phyloP scores from a whole-genome alignment of 1,140 invertebrate genomes.

The Battus philenor region DNA sequence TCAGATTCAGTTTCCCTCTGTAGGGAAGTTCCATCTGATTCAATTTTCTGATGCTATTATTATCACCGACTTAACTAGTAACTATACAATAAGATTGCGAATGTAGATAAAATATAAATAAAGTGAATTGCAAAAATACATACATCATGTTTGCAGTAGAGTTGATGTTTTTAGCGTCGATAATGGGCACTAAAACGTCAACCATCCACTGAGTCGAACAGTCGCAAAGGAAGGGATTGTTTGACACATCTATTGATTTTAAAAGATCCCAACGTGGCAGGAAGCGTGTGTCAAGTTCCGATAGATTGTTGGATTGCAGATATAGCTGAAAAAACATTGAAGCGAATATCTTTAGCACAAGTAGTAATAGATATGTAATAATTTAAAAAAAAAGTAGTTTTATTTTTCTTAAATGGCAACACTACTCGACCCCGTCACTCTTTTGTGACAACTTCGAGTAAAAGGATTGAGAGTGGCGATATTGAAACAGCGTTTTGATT shows the following conservation, averaged over 20 bases:
- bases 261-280: conserved; percentile 82
- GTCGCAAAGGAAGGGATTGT: conserved; percentile 86
- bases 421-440: no score
- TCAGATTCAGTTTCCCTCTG: no score
- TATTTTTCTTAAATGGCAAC: no score
- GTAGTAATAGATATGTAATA: no score
- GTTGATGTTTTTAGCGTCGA: conserved; percentile 41
- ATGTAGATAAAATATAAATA: background rate
- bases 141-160: conserved; percentile 48
- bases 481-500: no score
- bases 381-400: no score
- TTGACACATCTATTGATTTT: conserved; percentile 78
- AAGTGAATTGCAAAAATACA: conserved; percentile 20
- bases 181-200: conserved; percentile 74
- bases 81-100: background rate
- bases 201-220: conserved; percentile 85
- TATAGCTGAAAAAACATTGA: conserved; percentile 78
- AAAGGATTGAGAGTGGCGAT: no score
- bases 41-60: no score
- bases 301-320: conserved; percentile 81
- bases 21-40: no score
- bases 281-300: conserved; percentile 77
- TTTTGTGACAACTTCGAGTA: no score
- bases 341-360: no score
- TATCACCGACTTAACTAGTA: no score